Percentiles rank a stretch among this genome's conserved stretches.
These are phyloP conservation scores for Macquaria australasica DNA, from an alignment of 2,113 vertebrate species.

Conservation along the genomic window DNA sequence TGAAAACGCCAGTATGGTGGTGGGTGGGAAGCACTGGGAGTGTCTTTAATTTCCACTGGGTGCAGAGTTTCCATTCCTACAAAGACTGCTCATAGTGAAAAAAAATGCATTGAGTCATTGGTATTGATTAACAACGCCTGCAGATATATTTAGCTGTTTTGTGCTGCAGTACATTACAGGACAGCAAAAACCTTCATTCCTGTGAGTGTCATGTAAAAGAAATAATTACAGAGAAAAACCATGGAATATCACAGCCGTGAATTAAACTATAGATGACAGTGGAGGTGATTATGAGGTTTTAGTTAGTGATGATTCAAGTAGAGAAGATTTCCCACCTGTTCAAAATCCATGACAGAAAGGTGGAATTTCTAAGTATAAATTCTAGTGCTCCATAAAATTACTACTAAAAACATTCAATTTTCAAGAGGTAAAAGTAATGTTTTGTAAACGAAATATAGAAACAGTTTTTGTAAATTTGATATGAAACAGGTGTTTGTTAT, in stretches of 20 bases:
- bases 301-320: background rate
- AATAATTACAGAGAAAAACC: background rate
- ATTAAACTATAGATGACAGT: background rate
- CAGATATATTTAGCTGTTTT: background rate
- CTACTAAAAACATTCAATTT: background rate
- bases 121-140: slow-evolving; percentile 21
- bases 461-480: background rate
- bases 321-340: background rate
- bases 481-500: background rate
- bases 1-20: slow-evolving; percentile 9
- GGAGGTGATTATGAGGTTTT: slow-evolving; percentile 2
- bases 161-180: background rate
- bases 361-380: background rate
- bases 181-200: background rate
- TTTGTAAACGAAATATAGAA: background rate
- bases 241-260: background rate
- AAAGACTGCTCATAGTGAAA: background rate
- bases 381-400: background rate
- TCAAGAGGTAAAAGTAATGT: background rate
- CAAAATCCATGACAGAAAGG: background rate
- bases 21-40: slow-evolving; percentile 2
- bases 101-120: slow-evolving; percentile 18
- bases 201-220: background rate
- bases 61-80: slow-evolving; percentile 7
- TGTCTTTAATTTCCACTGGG: slow-evolving; percentile 10